Evolutionary conservation across 2,888 invertebrate species (phyloP).

Genomic region (Pristionchus fissidentatus): DNA sequence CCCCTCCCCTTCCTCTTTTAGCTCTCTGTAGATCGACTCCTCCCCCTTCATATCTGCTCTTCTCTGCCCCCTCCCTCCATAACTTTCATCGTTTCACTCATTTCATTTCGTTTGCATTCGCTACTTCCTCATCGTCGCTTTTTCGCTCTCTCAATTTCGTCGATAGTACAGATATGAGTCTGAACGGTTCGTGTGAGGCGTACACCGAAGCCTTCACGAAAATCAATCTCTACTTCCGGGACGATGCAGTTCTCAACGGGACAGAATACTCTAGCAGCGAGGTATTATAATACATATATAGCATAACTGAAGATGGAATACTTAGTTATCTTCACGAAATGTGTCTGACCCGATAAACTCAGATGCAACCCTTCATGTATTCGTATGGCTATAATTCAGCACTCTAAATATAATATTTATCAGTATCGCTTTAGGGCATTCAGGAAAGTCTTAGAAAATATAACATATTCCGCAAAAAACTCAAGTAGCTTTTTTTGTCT

Average conservation of each 20-base stretch:
- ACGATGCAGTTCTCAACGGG: conserved; percentile 69
- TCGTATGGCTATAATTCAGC: too few species aligned
- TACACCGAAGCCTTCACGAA: conserved; percentile 59
- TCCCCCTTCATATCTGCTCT: conserved; percentile 1
- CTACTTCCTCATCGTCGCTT: neutral
- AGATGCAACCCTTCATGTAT: too few species aligned
- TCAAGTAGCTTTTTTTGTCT: too few species aligned
- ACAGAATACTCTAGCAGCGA: conserved; percentile 68
- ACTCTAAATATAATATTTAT: too few species aligned
- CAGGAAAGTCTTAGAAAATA: too few species aligned
- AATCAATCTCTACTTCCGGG: conserved; percentile 71
- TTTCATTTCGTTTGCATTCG: neutral
- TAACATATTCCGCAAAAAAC: too few species aligned
- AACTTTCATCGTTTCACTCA: neutral
- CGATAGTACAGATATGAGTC: neutral
- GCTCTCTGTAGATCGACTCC: neutral
- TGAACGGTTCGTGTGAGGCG: conserved; percentile 49
- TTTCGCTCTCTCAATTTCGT: neutral
- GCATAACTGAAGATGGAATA: neutral
- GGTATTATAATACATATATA: conserved; percentile 52
- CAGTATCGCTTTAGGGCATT: too few species aligned
- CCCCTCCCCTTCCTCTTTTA: conserved; percentile 13
- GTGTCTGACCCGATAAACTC: too few species aligned
- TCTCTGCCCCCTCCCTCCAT: neutral
- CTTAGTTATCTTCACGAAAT: conserved; percentile 27